Conservation (phyloP, 2,113 vertebrate species). For the Ascaphus truei region DNA sequence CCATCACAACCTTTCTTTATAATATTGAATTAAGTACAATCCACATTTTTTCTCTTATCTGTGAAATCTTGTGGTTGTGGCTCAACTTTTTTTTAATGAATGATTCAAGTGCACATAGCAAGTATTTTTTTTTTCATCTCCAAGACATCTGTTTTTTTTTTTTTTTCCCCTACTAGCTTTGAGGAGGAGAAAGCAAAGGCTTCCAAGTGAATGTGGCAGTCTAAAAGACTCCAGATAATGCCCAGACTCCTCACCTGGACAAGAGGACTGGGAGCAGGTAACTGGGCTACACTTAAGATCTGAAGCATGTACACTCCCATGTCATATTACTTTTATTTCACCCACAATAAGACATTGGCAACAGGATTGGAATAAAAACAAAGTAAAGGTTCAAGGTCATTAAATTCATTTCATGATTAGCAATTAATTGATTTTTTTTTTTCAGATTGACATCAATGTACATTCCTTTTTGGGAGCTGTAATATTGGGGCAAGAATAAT, state of each 20-base stretch:
- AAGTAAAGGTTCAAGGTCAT: too few species aligned
- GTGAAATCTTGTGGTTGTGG: conserved; percentile 71
- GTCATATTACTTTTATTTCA: too few species aligned
- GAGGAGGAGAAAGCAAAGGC: conserved; percentile 47
- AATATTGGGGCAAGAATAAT: too few species aligned
- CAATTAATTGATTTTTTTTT: too few species aligned
- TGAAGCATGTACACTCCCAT: background rate
- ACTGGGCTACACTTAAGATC: background rate
- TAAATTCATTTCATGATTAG: too few species aligned
- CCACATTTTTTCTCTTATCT: conserved; percentile 71
- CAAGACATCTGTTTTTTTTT: conserved; percentile 58
- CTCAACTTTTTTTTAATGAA: conserved; percentile 69
- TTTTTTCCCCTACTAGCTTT: conserved; percentile 32
- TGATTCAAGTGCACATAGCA: conserved; percentile 69
- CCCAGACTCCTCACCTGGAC: conserved; percentile 42
- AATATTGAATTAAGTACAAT: conserved; percentile 75
- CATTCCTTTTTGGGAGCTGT: too few species aligned
- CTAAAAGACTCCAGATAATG: conserved; percentile 41
- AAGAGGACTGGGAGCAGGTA: too few species aligned
- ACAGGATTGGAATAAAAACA: too few species aligned
- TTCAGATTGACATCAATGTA: too few species aligned
- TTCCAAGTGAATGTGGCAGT: conserved; percentile 44
- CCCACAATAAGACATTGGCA: too few species aligned
- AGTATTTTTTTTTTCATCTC: conserved; percentile 42
- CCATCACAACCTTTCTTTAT: conserved; percentile 62